Evolutionary conservation across 1,140 invertebrate genomes (phyloP).

Genomic region (Ephestia elutella): DNA sequence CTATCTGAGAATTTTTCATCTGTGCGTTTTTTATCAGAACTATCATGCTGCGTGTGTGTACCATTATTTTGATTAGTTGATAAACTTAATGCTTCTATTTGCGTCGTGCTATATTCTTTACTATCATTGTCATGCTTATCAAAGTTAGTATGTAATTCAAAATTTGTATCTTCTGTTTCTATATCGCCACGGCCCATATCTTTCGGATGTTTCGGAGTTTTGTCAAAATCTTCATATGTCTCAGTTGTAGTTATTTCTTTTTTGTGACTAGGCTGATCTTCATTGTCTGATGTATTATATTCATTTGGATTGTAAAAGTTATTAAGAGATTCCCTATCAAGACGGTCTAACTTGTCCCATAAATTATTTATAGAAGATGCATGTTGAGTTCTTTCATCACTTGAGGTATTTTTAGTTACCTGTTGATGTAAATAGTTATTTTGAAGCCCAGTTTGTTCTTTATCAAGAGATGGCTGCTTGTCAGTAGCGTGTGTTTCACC

Average conservation of each 20-base stretch:
- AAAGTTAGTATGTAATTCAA: background rate
- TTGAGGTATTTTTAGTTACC: background rate
- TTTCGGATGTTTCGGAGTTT: background rate
- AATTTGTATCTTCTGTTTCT: conserved; percentile 8
- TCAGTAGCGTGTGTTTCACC: background rate
- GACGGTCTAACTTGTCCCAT: conserved; percentile 20
- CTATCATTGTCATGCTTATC: background rate
- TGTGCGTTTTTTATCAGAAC: too few species aligned
- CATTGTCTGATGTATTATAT: background rate
- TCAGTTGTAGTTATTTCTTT: background rate
- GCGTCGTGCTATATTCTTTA: background rate
- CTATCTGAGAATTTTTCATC: too few species aligned
- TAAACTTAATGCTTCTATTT: background rate
- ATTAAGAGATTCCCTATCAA: conserved; percentile 6
- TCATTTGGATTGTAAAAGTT: background rate
- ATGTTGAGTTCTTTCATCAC: background rate
- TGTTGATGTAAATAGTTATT: background rate
- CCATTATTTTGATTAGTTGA: background rate
- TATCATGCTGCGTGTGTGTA: background rate
- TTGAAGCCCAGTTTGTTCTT: background rate
- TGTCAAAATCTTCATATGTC: background rate
- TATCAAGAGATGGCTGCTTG: background rate
- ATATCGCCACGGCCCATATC: conserved; percentile 19
- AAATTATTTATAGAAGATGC: conserved; percentile 8
- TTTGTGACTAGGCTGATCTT: background rate